Evolutionary conservation across 2,113 vertebrate genomes (phyloP), one percentile per base, ranked within the genome.

Genomic region (Rousettus leschenaultii): DNA sequence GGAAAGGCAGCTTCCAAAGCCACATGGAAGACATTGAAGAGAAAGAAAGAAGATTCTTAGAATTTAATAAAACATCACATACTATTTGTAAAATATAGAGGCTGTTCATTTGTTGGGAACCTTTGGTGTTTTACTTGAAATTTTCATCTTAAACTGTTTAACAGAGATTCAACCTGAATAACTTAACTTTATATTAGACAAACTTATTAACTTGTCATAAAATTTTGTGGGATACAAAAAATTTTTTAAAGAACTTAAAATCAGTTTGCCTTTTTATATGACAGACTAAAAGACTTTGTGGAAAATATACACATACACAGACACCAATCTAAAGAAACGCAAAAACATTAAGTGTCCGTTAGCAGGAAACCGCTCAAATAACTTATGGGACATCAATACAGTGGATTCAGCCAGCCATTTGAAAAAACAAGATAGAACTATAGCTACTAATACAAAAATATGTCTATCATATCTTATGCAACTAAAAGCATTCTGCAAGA

Each of bases 41-140:
- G 18, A 79, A 86, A 95, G n/a, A 73, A 82, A n/a, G 24, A 91
- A 63, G 21, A 85, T 51, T 40, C 68, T n/a, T 51, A 71, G 7
- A 82, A 35, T 40, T 71, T 86, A 68, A 80, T 75, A 89, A 95
- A 94, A 92, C 14, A 94, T 40, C 43, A 78, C 6, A n/a, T 15
- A 57, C 18, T 70, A 92, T 43, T 28, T 77, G 12, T 11, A 77
- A 94, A 91, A 85, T 75, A 89, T 7, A 86, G 18, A 94, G 12
- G 51, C 18, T 51, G 3, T 40, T 73, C 9, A 77, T 82, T 88
- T 82, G 84, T 57, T 65, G 63, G 11, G 68, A 86, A 38, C 51
- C 16, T 92, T 88, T 43, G 6, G 4, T 75, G 61, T 80, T 82
- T 87, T 89, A 74, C 55, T 86, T 75, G 35, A 96, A 91, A 92